Evolutionary conservation across 1,140 invertebrate genomes (phyloP), one percentile per base, ranked within the genome.

Genomic region (Drosophila simulans): DNA sequence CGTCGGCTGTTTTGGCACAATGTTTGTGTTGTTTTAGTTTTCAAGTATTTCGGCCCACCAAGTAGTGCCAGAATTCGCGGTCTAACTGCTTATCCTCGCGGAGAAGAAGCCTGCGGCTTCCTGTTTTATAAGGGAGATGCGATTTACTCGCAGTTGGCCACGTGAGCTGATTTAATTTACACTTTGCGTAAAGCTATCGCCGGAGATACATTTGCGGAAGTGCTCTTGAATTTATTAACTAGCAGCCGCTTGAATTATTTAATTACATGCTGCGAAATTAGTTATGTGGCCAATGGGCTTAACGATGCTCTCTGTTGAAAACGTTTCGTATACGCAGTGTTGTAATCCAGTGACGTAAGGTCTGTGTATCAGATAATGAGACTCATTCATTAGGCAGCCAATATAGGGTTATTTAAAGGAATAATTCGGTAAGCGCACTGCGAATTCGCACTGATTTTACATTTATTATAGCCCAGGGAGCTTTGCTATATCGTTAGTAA

Each of bases 11-110:
- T 66, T 55, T 20, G 43, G 35, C 54, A 70, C 27, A 71, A 22
- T 68, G 55, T 46, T 57, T 25, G 65, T 57, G 53, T 49, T 71
- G 65, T 70, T 70, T 71, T 49, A 70, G 65, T 57, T 71, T 71
- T 71, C 20, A 71, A 71, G 65, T 70, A 40, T 52, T 57, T 70
- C 48, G 35, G 65, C n/a, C 52, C 5, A 42, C 66, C 66, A 45
- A 56, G 43, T 34, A 66, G 66, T 70, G 64, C 51, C 53, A 55
- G 37, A 57, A 46, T 27, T 27, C 46, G 43, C 37, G 64, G 52
- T 27, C 51, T 48, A 12, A 31, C n/a, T 56, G 34, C 57, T n/a
- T 7, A 27, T 60, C 40, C 27, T 43, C 27, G 12, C 20, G 20
- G 20, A 22, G 20, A 22, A 22, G 20, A 22, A 35, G 64, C 65